A percentile compares a stretch with the other conserved stretches of the same genome.
Evolutionary conservation across 1,140 invertebrate species (phyloP).

Genomic region (Cotesia chilonis): DNA sequence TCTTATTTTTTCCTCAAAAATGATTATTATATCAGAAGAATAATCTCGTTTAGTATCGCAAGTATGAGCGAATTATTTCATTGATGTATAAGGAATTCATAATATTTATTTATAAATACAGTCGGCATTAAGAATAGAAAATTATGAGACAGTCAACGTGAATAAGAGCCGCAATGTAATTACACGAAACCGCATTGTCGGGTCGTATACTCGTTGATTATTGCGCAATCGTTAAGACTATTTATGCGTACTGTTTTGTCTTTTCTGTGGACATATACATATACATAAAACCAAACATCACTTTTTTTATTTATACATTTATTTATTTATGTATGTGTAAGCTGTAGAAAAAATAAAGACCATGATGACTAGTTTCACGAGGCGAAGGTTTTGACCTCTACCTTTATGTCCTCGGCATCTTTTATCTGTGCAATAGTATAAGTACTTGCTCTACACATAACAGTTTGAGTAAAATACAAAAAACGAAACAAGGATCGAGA

Average conservation of each 20-base stretch:
- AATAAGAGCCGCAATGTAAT: constrained; percentile 15
- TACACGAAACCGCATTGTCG: constrained; percentile 7
- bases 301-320: background rate
- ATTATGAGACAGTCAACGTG: constrained; percentile 10
- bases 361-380: background rate
- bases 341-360: background rate
- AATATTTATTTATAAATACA: background rate
- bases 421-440: background rate
- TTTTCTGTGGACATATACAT: background rate
- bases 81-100: background rate
- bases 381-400: constrained; percentile 14
- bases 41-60: too few species aligned
- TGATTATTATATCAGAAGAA: too few species aligned
- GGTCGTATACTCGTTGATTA: background rate
- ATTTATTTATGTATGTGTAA: too few species aligned
- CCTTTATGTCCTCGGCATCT: constrained; percentile 8
- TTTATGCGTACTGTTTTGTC: too few species aligned
- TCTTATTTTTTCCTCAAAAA: too few species aligned
- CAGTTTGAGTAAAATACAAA: too few species aligned
- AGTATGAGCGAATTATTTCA: too few species aligned
- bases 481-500: background rate
- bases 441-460: too few species aligned
- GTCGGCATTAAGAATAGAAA: constrained; percentile 4
- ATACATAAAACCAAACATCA: background rate
- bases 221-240: constrained; percentile 6